phyloP scores from a whole-genome alignment of 2,113 vertebrate genomes.

The Saiga tatarica region DNA sequence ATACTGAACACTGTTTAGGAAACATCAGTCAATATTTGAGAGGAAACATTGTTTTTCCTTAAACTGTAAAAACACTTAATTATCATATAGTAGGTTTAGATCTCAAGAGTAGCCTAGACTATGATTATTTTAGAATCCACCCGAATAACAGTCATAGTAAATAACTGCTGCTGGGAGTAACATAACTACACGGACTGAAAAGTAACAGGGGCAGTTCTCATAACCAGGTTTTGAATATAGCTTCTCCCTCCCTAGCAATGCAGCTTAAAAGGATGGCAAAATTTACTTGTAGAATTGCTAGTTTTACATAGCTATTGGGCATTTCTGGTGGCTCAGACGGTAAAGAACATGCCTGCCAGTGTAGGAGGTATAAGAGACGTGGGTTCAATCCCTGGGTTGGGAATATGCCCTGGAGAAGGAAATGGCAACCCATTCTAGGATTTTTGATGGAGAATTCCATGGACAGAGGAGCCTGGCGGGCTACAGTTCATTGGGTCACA shows the following conservation, averaged over 20 bases:
- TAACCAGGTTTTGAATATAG: background rate
- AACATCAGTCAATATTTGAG: background rate
- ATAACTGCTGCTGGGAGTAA: background rate
- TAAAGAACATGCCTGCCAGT: background rate
- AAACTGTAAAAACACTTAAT: background rate
- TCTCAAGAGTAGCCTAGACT: background rate
- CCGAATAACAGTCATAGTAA: background rate
- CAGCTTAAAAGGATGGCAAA: background rate
- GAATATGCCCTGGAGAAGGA: background rate
- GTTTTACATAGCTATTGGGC: background rate
- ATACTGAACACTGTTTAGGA: background rate
- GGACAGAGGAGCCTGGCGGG: background rate
- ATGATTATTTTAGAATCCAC: background rate
- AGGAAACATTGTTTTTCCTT: background rate
- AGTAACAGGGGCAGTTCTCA: background rate
- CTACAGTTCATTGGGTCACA: background rate
- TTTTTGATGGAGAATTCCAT: background rate
- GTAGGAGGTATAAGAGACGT: background rate
- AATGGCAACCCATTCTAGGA: background rate
- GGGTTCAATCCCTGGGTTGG: background rate
- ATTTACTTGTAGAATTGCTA: background rate
- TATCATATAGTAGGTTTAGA: background rate
- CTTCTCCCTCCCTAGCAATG: background rate
- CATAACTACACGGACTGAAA: background rate
- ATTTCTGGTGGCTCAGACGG: background rate